Conservation (phyloP, 2,797 vertebrate species). For the Enteromius fasciolatus region DNA sequence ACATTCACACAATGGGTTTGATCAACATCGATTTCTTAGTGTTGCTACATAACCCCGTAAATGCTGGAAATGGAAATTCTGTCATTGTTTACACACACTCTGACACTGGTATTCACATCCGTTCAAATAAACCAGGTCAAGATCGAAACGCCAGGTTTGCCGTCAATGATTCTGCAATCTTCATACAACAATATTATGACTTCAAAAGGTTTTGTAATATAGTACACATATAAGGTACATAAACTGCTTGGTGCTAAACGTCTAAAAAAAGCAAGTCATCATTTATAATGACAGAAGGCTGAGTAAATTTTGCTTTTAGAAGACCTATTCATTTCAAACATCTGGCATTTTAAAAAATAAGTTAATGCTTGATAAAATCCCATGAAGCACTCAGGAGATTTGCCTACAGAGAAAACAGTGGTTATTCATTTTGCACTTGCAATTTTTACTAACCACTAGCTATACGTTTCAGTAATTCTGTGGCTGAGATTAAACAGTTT, state of each 20-base stretch:
- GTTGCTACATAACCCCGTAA: background rate
- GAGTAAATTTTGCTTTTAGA: background rate
- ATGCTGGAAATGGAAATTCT: background rate
- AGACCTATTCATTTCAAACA: background rate
- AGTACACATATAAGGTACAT: background rate
- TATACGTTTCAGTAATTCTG: background rate
- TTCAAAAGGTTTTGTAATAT: background rate
- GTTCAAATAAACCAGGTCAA: background rate
- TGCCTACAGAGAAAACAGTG: background rate
- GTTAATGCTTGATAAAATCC: slow-evolving; percentile 14
- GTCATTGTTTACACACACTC: background rate
- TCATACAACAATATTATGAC: background rate
- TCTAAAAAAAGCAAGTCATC: background rate
- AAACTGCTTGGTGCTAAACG: background rate
- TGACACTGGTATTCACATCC: background rate
- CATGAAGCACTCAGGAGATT: background rate
- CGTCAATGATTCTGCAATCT: background rate
- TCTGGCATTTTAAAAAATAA: background rate
- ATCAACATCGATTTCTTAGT: background rate
- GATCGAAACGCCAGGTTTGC: background rate
- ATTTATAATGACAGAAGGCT: background rate
- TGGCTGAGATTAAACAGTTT: too few relatives aligned
- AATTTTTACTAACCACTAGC: background rate
- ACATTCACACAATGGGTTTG: slow-evolving; percentile 1
- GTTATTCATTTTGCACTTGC: background rate